Percentiles rank a stretch among this genome's conserved stretches.
Evolutionary conservation across 2,888 invertebrate genomes (phyloP).

Genomic region (Eristalis intricaria): DNA sequence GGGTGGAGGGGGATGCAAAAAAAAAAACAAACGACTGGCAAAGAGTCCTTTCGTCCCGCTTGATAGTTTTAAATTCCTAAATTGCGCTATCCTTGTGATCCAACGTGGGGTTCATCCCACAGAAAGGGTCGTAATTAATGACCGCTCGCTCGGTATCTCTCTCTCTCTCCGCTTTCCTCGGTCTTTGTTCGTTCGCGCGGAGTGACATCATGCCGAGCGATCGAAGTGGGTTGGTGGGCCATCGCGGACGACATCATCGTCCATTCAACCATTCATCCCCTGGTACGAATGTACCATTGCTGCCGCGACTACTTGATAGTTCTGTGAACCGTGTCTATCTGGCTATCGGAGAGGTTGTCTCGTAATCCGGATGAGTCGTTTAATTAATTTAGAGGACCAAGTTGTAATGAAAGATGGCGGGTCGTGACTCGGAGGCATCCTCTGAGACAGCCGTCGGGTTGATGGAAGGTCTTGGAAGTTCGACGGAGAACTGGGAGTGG

Average conservation of each 20-base stretch:
- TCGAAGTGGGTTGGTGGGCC: constrained; percentile 11
- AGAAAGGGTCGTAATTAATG: constrained; percentile 59
- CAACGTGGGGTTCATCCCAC: constrained; percentile 13
- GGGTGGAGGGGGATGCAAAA: neutral
- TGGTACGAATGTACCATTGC: neutral
- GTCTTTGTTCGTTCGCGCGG: neutral
- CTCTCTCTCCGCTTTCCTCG: neutral
- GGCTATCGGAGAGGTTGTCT: neutral
- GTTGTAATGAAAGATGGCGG: constrained; percentile 12
- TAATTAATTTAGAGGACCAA: constrained; percentile 67
- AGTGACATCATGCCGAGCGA: constrained; percentile 51
- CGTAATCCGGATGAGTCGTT: constrained; percentile 55
- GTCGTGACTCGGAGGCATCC: neutral
- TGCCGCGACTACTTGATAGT: constrained; percentile 28
- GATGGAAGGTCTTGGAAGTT: neutral
- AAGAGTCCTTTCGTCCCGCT: constrained; percentile 43
- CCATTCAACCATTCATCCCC: neutral
- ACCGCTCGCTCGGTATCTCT: constrained; percentile 29
- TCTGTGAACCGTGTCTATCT: constrained; percentile 21
- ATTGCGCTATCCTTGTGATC: constrained; percentile 38
- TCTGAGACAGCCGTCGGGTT: neutral
- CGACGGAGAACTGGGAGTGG: neutral
- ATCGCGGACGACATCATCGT: constrained; percentile 19
- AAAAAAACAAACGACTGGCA: neutral
- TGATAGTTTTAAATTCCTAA: constrained; percentile 50